Base-by-base conservation (phyloP, 2,797 vertebrate genomes). In the Hemibagrus guttatus region DNA sequence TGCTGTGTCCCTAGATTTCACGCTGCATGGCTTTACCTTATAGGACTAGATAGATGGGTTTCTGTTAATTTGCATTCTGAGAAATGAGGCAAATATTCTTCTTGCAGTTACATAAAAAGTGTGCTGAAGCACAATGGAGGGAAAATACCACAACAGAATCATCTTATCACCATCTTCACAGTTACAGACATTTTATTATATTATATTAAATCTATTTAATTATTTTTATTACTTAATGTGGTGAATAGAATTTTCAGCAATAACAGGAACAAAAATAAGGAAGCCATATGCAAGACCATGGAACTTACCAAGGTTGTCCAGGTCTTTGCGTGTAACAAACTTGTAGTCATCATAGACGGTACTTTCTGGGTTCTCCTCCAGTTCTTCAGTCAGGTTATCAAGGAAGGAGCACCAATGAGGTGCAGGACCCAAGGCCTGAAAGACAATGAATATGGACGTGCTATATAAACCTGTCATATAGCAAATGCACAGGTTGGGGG, bases 301-400 rank as follows among this genome's bases (percentile, higher is more conserved):
- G 0, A 61, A 81, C 94, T 97, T 95, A 99, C 98, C 98, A 89
- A 99, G 94, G 89, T 96, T 97, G 83, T 99, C 98, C 89, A 99
- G 96, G 90, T 99, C 98, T 92, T 96, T 98, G 89, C 93, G 95
- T 89, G 98, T 99, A 91, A 99, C 97, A 21, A 99, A 99, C 92
- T 99, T 99, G 93, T 99, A 99, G 92, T 99, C 98, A 0, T 99
- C 98, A 9, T 99, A 99, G 61, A 99, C 97, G 0, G 97, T 98
- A 94, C 94, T 97, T 93, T 99, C 98, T 0, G 98, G 98, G 88
- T 97, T 99, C 93, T 99, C 98, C 92, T 99, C 98, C 81, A 99
- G 91, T 84, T 99, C 98, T 88, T 99, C 98, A 0, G 98, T 99
- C 91, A 99, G 93, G 93, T 95, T 99, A 93, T 99, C 98, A 49